Evolutionary conservation across 2,888 invertebrate species (phyloP), one percentile per base, ranked within the genome.

Genomic region (Mesochorus sp.): DNA sequence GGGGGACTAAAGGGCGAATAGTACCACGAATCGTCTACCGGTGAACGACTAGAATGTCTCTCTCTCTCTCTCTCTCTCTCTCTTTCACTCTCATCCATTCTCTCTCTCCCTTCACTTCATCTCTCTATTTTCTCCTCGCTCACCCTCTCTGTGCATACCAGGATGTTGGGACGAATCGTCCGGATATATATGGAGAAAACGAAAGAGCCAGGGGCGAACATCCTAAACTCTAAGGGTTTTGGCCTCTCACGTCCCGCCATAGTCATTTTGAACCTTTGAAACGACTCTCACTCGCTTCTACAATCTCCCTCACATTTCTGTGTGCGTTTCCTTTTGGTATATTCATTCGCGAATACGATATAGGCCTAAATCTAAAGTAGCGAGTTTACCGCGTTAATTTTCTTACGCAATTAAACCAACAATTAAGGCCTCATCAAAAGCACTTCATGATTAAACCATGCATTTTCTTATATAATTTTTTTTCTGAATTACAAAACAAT

Each of bases 351-450:
- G 74, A 74, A 81, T 81, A 80, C 83, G 84, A 85, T 86, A 85
- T 88, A 86, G 85, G 86, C 82, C 85, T 84, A 85, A 87, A 88
- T 86, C 85, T 83, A 83, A 86, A 86, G 83, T 84, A 81, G 82
- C 86, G 83, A 86, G 83, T 86, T 82, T 83, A 81, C 82, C 79
- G 64, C 85, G 81, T 85, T 88, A 85, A 88, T 88, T 88, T 84
- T 82, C 81, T 84, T 81, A 81, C 80, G 76, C 84, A 82, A 87
- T 87, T 87, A 87, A 86, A 84, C 82, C 76, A 81, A 82, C 76
- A 80, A 80, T 80, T 79, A 76, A 79, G 64, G 51, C 17, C 26
- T 28, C 44, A 61, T 61, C 51, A 71, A 66, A 51, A 57, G 21
- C 62, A 51, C 51, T 74, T 74, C 34, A 14, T 17, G 6, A 39